Base-by-base conservation (phyloP, 2,113 vertebrate genomes). In the Orthonyx spaldingii region DNA sequence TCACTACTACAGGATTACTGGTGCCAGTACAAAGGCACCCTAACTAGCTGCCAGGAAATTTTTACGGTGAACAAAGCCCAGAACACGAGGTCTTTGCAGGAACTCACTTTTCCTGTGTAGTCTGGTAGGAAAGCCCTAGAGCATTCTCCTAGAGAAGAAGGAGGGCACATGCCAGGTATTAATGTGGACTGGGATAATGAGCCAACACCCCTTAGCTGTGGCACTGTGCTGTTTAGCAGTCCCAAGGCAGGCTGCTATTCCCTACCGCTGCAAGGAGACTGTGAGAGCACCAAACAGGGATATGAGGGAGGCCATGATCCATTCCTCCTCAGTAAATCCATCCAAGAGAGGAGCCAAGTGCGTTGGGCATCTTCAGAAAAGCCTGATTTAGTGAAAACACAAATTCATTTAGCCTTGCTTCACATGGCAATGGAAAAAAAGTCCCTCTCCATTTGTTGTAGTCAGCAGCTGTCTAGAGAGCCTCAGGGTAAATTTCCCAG, bases 51-150 rank as follows among this genome's bases (percentile, higher is more conserved):
- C 28, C 27, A 3, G 33, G 8, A 39, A 10, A 22, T 10, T 17
- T n/a, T 16, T 30, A 23, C 33, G 19, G 15, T 3, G 11, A 88
- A 3, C 13, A 52, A 49, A 65, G 4, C 2, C 5, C 19, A 56
- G 37, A 57, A 3, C 11, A 5, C 0, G 0, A 63, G 21, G 0
- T 14, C 30, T 64, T 42, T 18, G 3, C 21, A 49, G 27, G 18
- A 55, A 11, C 26, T 78, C 39, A 12, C 44, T 65, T 46, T 49
- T 8, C 20, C 44, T 19, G 5, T 13, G 44, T 35, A 70, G 10
- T 2, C 26, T 55, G 0, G 5, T 18, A 22, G 12, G 9, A 53
- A 16, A 0, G 4, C 1, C 16, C 52, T 8, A 19, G 8, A 1
- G 2, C 10, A 46, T 23, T 6, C 12, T 28, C 7, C 22, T 16